phyloP scores from a whole-genome alignment of 2,797 vertebrate genomes.

The Hippoglossus hippoglossus region DNA sequence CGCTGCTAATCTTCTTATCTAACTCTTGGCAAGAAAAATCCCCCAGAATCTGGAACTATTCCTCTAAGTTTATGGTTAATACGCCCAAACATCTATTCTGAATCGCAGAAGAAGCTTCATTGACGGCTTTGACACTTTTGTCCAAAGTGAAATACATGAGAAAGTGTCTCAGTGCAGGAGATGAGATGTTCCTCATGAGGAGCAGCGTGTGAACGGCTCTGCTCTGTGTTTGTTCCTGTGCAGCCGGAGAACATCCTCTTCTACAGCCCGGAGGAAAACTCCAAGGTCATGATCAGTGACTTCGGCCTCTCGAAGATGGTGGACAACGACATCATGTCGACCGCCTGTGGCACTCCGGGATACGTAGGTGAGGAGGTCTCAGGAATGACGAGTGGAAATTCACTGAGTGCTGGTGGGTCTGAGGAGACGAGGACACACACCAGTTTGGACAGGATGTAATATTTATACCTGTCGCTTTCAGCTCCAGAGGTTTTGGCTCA shows the following conservation, averaged over 20 bases:
- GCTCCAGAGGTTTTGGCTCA: conserved; percentile 97
- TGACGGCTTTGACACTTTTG: no score
- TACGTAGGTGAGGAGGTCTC: conserved; percentile 89
- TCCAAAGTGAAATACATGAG: no score
- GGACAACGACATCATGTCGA: conserved; percentile 95
- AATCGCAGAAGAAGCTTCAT: no score
- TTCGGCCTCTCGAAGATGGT: conserved; percentile 98
- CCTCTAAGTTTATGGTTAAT: no score
- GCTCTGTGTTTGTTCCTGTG: conserved; percentile 24
- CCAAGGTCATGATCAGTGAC: conserved; percentile 99
- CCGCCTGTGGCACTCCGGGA: conserved; percentile 96
- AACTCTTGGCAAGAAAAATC: no score
- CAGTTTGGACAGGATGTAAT: background rate
- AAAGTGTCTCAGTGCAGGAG: no score
- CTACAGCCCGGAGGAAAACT: conserved; percentile 91
- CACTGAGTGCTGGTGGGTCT: background rate
- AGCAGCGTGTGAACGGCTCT: conserved; percentile 24
- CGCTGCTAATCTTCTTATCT: no score
- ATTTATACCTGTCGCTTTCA: conserved; percentile 56
- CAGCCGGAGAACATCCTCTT: conserved; percentile 98
- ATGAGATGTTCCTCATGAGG: background rate
- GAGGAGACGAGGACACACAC: no score
- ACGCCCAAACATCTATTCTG: no score
- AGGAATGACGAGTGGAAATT: background rate
- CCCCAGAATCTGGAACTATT: no score